Conservation (phyloP, 2,113 vertebrate genomes). For the Ciconia stormi region DNA sequence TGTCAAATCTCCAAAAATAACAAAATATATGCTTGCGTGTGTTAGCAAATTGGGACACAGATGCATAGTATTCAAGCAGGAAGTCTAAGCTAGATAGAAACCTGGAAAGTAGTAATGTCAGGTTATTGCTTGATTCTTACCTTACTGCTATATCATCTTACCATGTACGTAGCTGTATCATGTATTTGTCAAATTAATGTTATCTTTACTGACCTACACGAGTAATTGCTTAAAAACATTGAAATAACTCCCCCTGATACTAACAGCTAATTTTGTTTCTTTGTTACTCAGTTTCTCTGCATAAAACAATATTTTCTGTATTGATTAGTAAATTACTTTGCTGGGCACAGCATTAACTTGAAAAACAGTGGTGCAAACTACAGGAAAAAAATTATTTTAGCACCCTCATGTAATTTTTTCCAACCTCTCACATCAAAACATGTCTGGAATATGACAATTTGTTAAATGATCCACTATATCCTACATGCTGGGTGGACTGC, state of each 20-base stretch:
- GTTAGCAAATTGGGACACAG: not conserved
- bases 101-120: not conserved
- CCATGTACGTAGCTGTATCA: not conserved
- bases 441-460: not conserved
- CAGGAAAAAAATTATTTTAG: not conserved
- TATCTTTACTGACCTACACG: not conserved
- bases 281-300: not conserved
- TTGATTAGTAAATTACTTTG: not conserved
- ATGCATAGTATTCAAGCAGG: not conserved
- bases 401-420: not conserved
- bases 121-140: not conserved
- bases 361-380: not conserved
- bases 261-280: not conserved
- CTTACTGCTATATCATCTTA: not conserved
- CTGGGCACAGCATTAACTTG: not conserved
- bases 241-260: not conserved
- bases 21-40: accelerated
- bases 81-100: not conserved
- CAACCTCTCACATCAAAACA: not conserved
- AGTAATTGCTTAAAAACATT: not conserved
- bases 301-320: not conserved
- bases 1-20: not conserved
- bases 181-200: not conserved
- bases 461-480: not conserved
- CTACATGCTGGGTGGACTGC: not conserved